Evolutionary conservation across 2,888 invertebrate species (phyloP).

Genomic region (Gastracanthus pulcherrimus): DNA sequence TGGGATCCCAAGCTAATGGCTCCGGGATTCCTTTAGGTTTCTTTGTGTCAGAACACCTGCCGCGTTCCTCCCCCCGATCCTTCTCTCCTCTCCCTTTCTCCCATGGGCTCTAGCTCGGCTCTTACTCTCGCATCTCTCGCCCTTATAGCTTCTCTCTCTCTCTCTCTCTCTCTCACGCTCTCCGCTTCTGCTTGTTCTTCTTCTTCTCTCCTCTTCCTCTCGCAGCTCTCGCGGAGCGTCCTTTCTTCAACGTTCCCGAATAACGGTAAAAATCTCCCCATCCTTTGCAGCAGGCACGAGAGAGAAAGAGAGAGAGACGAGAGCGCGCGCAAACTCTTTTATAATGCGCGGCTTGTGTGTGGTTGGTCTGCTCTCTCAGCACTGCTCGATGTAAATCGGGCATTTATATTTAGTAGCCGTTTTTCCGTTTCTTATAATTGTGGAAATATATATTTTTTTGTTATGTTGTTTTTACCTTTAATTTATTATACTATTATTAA

Average conservation of each 20-base stretch:
- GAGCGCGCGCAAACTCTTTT: constrained; percentile 39
- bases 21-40: constrained; percentile 70
- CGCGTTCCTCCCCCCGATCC: constrained; percentile 66
- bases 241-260: constrained; percentile 62
- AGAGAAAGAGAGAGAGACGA: constrained; percentile 5
- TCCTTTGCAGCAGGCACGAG: constrained; percentile 1
- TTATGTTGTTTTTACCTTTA: no score
- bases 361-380: no score
- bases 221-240: constrained; percentile 60
- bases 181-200: constrained; percentile 45
- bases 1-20: constrained; percentile 62
- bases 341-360: constrained; percentile 11
- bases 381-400: no score
- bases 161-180: constrained; percentile 60
- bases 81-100: constrained; percentile 54
- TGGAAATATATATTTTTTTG: no score
- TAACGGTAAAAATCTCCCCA: constrained; percentile 67
- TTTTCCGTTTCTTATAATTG: no score
- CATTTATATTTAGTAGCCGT: no score
- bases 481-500: no score
- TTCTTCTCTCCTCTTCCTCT: constrained; percentile 37
- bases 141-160: constrained; percentile 57
- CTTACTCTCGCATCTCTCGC: constrained; percentile 55
- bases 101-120: constrained; percentile 41
- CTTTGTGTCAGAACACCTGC: constrained; percentile 73